Base-by-base conservation (phyloP, 2,888 invertebrate genomes). In the Lithophane socia region DNA sequence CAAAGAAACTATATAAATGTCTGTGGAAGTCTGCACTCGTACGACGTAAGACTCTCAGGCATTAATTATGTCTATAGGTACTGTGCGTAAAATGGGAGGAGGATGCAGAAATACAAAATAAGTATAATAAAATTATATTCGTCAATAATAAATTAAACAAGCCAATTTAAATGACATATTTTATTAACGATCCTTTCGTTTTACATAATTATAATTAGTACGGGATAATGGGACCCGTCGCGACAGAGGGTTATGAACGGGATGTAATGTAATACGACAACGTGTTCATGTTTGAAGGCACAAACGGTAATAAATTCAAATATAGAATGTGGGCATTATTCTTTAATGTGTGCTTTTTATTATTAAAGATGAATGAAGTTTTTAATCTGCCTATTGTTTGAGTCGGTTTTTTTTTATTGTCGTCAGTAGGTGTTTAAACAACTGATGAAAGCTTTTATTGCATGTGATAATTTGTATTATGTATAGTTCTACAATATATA, bases 191-290 rank as follows among this genome's bases (percentile, higher is more conserved):
- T 66, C 73, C 78, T 74, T 72, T 72, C 49, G 91, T 89, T 90
- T 90, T 84, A 91, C 92, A 90, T 89, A 90, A 92, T 94, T 93
- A 92, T 94, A 94, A 94, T 94, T 93, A 92, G 90, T 87, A 85
- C 65, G 86, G 85, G 84, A 86, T 24, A 60, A 60, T 68, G 68
- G 67, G 49, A 66, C 81, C 56, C 80, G 83, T 86, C 83, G 87
- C 89, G 84, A 89, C 86, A 86, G 90, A 90, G 91, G 90, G 90
- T 87, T 89, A 87, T 91, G 61, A 92, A 91, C 90, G 90, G 90
- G 90, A 92, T 90, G 87, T 93, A 94, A 92, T 90, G 87, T 93
- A 94, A 93, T 92, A 91, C 88, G 85, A 86, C 88, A 91, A 92
- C 92, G 91, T 80, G 74, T 75, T 69, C 86, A 74, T 70, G 29